Conservation (phyloP, 2,797 vertebrate genomes). For the Anomalospiza imberbis region DNA sequence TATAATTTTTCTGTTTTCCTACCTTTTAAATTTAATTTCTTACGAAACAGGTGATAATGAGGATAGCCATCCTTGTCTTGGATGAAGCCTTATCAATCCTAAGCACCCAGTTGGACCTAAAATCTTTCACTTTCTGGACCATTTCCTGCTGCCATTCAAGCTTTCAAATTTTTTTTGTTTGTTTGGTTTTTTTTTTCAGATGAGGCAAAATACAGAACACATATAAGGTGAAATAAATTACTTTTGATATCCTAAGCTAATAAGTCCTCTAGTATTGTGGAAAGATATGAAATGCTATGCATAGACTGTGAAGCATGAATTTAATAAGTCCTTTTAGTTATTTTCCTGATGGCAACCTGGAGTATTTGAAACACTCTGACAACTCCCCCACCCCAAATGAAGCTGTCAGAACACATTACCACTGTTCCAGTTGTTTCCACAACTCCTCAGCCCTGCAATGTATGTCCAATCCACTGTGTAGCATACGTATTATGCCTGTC, state of each 20-base stretch:
- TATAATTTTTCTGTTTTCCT: background rate
- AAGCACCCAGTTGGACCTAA: background rate
- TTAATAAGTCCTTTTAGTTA: background rate
- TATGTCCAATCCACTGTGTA: background rate
- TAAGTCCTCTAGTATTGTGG: background rate
- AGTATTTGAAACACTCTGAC: background rate
- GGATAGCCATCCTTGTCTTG: background rate
- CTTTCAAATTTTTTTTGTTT: background rate
- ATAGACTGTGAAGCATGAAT: constrained; percentile 9
- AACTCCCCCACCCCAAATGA: background rate
- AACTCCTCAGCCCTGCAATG: background rate
- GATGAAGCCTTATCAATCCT: background rate
- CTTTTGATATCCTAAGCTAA: constrained; percentile 6
- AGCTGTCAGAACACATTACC: constrained; percentile 13
- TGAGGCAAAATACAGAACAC: background rate
- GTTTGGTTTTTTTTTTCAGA: background rate
- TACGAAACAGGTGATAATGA: background rate
- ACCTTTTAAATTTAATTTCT: background rate
- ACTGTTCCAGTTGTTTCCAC: background rate
- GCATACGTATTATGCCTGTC: background rate
- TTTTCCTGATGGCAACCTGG: constrained; percentile 2
- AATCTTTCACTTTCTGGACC: background rate
- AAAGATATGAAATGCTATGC: background rate
- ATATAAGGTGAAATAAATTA: background rate
- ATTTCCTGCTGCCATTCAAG: background rate